A percentile compares a stretch with the other conserved stretches of the same genome.
Conservation (phyloP, 2,888 invertebrate species). For the Hypolimnas misippus region DNA sequence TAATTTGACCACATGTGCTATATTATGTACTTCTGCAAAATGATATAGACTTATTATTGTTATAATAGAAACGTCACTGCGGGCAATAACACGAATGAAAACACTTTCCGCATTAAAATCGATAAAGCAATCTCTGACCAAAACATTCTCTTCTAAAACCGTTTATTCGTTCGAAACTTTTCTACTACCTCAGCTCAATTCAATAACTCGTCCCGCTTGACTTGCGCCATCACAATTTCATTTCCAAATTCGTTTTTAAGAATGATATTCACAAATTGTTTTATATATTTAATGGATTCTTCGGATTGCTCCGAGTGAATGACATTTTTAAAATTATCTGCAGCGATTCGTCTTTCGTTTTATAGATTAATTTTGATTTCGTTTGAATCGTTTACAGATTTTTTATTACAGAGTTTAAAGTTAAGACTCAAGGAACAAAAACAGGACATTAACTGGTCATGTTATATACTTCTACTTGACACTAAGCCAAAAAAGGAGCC, state of each 20-base stretch:
- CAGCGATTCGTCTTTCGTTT: too few species aligned
- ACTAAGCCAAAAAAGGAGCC: too few species aligned
- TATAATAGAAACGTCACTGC: background rate
- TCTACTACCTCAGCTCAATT: slow-evolving; percentile 41
- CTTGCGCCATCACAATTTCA: slow-evolving; percentile 38
- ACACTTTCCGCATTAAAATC: slow-evolving; percentile 39
- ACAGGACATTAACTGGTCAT: too few species aligned
- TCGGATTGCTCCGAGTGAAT: slow-evolving; percentile 6
- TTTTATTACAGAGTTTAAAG: too few species aligned
- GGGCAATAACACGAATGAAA: slow-evolving; percentile 3
- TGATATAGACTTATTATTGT: too few species aligned
- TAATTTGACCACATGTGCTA: too few species aligned
- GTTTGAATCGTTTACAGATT: too few species aligned
- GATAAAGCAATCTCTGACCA: slow-evolving; percentile 44
- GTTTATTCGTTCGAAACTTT: slow-evolving; percentile 46
- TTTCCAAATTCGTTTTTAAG: slow-evolving; percentile 37
- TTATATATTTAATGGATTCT: slow-evolving; percentile 34
- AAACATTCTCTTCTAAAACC: slow-evolving; percentile 40
- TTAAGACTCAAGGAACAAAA: too few species aligned
- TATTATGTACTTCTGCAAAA: too few species aligned
- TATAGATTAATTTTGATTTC: too few species aligned
- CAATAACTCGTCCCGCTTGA: slow-evolving; percentile 44
- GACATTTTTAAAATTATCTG: slow-evolving; percentile 13
- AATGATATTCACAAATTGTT: slow-evolving; percentile 35
- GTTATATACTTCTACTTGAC: too few species aligned